phyloP scores from a whole-genome alignment of 2,113 vertebrate genomes.

The Isurus oxyrinchus region DNA sequence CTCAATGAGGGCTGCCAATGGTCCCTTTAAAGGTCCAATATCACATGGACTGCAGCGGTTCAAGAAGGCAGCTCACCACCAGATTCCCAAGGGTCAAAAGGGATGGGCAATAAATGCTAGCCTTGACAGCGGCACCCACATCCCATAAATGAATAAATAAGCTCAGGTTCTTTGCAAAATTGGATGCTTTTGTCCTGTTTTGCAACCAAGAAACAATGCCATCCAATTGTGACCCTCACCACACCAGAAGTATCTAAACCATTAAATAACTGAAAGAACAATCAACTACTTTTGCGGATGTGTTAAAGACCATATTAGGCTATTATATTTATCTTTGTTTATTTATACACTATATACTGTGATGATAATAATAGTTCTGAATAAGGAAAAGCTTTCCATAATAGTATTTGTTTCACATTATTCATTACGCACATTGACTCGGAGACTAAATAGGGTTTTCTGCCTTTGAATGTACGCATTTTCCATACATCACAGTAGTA shows the following conservation, averaged over 20 bases:
- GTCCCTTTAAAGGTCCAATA: no score
- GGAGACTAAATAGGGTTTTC: not conserved
- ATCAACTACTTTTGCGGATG: not conserved
- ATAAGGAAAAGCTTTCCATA: no score
- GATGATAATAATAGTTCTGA: no score
- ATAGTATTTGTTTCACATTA: not conserved
- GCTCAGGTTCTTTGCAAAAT: not conserved
- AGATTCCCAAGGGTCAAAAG: no score
- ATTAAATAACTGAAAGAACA: not conserved
- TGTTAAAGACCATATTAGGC: not conserved
- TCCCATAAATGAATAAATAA: no score
- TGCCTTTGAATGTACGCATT: not conserved
- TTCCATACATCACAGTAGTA: not conserved
- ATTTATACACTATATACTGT: not conserved
- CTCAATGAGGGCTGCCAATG: no score
- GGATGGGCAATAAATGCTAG: no score
- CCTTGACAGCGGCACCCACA: no score
- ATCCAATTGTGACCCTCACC: not conserved
- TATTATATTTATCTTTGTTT: not conserved
- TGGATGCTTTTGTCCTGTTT: not conserved
- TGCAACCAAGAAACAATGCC: not conserved
- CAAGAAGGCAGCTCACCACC: no score
- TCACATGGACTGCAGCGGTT: no score
- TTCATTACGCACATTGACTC: not conserved
- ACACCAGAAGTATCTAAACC: not conserved